A percentile compares a stretch with the other conserved stretches of the same genome.
These are phyloP conservation scores for Odontomachus brunneus DNA, from an alignment of 1,140 invertebrate genomes.

Conservation along the genomic window DNA sequence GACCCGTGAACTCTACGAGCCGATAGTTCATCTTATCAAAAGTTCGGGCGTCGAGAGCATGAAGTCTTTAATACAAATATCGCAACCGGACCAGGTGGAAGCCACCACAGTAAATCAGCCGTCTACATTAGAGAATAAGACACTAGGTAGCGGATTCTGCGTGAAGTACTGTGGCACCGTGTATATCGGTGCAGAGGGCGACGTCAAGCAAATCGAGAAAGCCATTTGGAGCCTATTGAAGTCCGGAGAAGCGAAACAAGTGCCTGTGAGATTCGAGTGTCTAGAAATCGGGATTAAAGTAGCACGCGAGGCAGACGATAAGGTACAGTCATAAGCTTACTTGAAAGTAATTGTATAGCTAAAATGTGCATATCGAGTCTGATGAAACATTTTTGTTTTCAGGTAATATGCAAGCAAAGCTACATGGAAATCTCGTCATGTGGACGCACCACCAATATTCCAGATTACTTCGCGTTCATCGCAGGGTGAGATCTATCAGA, in stretches of 20 bases:
- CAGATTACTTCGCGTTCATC: constrained; percentile 88
- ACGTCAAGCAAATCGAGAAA: constrained; percentile 86
- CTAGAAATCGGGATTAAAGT: constrained; percentile 86
- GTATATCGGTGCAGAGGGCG: constrained; percentile 83
- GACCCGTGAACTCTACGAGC: constrained; percentile 79
- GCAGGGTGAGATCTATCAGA: constrained; percentile 84
- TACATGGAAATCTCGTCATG: constrained; percentile 90
- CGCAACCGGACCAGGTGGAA: constrained; percentile 35
- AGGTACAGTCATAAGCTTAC: constrained; percentile 72
- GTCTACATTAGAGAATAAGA: constrained; percentile 53
- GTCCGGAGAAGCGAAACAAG: constrained; percentile 74
- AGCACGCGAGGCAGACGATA: constrained; percentile 76
- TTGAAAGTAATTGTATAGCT: constrained; percentile 26
- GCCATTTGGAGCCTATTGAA: constrained; percentile 83
- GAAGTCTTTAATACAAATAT: constrained; percentile 70
- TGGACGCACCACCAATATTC: constrained; percentile 85
- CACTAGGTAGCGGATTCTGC: constrained; percentile 80
- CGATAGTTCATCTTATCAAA: constrained; percentile 80
- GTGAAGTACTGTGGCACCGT: constrained; percentile 85
- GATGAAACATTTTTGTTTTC: constrained; percentile 56
- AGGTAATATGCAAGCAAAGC: constrained; percentile 86
- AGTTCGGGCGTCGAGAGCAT: constrained; percentile 76
- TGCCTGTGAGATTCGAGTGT: constrained; percentile 85
- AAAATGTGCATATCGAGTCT: constrained; percentile 11
- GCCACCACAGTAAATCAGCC: constrained; percentile 36